These are phyloP conservation scores for Mastomys natalensis DNA, from an alignment of 2,113 vertebrate genomes.

Conservation along the genomic window DNA sequence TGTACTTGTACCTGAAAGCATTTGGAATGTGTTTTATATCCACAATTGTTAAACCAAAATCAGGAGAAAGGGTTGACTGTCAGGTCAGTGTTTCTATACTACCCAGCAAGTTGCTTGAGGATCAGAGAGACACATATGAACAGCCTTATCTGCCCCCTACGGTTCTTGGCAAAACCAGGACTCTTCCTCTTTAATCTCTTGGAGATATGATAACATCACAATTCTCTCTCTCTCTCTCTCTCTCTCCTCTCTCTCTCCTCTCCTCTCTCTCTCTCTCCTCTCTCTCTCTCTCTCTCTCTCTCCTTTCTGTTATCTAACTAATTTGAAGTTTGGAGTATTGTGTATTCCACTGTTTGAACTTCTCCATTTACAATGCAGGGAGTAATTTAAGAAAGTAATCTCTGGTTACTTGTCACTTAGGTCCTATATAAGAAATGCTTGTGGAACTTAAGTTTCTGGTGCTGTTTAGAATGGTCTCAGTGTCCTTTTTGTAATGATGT, in stretches of 20 bases:
- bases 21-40: neutral
- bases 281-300: neutral
- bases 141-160: constrained; percentile 9
- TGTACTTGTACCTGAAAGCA: neutral
- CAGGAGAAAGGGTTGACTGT: neutral
- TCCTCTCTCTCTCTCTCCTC: accelerated
- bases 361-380: constrained; percentile 65
- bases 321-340: accelerated
- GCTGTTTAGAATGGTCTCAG: neutral
- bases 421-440: neutral
- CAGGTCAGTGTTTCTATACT: constrained; percentile 79
- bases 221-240: constrained; percentile 55
- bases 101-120: constrained; percentile 68
- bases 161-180: constrained; percentile 61
- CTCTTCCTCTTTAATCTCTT: constrained; percentile 72
- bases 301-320: constrained; percentile 37
- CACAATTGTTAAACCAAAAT: neutral
- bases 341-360: neutral
- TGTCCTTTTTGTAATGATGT: neutral
- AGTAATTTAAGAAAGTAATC: neutral
- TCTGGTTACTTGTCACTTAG: neutral
- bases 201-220: constrained; percentile 65
- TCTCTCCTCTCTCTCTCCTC: neutral
- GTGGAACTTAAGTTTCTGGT: neutral
- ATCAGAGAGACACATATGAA: constrained; percentile 60